Conservation (phyloP, 2,888 invertebrate genomes). For the Brenthis daphne region DNA sequence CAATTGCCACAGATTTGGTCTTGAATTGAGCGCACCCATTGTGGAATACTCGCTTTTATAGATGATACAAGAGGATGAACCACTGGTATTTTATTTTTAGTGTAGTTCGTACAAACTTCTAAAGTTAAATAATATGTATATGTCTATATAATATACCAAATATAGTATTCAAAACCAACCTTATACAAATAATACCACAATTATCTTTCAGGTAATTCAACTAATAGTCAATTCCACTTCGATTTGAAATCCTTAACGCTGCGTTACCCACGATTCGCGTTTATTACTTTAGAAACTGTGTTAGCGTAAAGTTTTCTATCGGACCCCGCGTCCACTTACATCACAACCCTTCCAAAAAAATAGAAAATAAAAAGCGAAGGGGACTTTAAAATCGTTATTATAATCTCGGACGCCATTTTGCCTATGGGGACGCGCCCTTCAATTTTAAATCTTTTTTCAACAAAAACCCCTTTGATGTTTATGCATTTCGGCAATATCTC, state of each 20-base stretch:
- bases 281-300: slow-evolving; percentile 61
- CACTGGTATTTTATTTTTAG: no score
- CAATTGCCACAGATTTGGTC: slow-evolving; percentile 75
- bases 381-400: slow-evolving; percentile 81
- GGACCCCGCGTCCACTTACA: slow-evolving; percentile 73
- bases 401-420: slow-evolving; percentile 81
- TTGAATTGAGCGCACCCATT: slow-evolving; percentile 58
- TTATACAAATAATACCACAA: no score
- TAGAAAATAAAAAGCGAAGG: slow-evolving; percentile 70
- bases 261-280: neutral
- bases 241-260: neutral
- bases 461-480: slow-evolving; percentile 81
- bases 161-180: no score
- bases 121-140: no score
- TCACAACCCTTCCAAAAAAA: slow-evolving; percentile 69
- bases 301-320: slow-evolving; percentile 74
- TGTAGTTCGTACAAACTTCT: no score
- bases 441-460: slow-evolving; percentile 77
- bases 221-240: neutral
- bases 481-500: slow-evolving; percentile 79
- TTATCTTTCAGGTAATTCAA: neutral
- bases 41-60: slow-evolving; percentile 24
- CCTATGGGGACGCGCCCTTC: slow-evolving; percentile 78
- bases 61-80: slow-evolving; percentile 40
- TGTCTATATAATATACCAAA: no score